Evolutionary conservation across 1,140 invertebrate species (phyloP).

Genomic region (Aphelinus certus): DNA sequence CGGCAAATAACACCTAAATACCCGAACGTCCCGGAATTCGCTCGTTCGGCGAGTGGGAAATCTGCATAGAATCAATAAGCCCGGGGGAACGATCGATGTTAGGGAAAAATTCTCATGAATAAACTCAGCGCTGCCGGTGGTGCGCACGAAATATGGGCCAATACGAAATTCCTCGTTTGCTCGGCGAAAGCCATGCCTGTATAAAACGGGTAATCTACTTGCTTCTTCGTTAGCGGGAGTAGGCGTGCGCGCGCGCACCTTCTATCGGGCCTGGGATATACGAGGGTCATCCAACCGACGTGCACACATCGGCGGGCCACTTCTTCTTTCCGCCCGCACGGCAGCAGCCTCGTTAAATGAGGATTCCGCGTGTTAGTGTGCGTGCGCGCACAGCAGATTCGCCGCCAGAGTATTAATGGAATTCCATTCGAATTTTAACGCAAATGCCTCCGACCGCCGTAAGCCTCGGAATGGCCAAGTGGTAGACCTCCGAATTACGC

Average conservation of each 20-base stretch:
- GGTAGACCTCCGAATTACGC: conserved; percentile 19
- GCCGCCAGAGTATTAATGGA: background rate
- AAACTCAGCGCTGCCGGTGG: background rate
- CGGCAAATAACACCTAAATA: too few species aligned
- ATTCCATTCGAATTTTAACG: conserved; percentile 25
- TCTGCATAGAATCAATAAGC: conserved; percentile 17
- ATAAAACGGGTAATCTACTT: too few species aligned
- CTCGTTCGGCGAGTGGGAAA: background rate
- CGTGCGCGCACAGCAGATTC: background rate
- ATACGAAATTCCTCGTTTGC: conserved; percentile 7
- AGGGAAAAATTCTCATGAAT: conserved; percentile 9
- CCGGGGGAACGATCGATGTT: background rate
- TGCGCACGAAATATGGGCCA: background rate
- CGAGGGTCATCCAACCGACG: too few species aligned
- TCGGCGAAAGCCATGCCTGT: too few species aligned
- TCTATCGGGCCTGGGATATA: too few species aligned
- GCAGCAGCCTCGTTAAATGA: background rate
- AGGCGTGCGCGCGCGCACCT: too few species aligned
- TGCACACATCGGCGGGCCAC: too few species aligned
- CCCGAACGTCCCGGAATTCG: too few species aligned
- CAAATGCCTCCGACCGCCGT: background rate
- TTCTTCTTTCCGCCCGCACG: background rate
- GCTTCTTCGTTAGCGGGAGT: too few species aligned
- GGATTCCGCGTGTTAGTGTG: background rate
- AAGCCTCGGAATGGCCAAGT: too few species aligned